Percentiles rank a stretch among this genome's conserved stretches.
These are phyloP conservation scores for Oreochromis spilurus DNA, from an alignment of 2,113 vertebrate genomes.

Conservation along the genomic window DNA sequence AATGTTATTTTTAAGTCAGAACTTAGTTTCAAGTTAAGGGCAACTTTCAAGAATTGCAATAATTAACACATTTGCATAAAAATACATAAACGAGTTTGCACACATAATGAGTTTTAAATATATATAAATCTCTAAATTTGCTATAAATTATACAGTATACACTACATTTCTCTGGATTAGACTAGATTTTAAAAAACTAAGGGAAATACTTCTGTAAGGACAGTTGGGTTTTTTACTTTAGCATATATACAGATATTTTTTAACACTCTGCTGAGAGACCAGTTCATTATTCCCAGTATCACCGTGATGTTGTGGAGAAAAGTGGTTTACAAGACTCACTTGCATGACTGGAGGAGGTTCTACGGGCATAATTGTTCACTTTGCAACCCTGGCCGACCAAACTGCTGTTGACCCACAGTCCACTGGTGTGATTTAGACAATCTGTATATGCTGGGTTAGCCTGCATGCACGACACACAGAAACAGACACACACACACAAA, in stretches of 20 bases:
- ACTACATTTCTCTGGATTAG: neutral
- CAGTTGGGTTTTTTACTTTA: neutral
- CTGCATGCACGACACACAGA: constrained; percentile 70
- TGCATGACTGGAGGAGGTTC: constrained; percentile 71
- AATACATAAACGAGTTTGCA: neutral
- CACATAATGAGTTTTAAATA: neutral
- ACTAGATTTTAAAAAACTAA: neutral
- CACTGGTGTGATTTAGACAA: constrained; percentile 74
- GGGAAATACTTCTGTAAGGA: neutral
- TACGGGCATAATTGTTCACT: constrained; percentile 69
- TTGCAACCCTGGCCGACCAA: constrained; percentile 73
- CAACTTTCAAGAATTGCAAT: neutral
- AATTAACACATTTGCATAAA: neutral
- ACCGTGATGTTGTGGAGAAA: neutral
- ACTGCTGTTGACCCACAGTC: constrained; percentile 72
- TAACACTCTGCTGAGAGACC: neutral
- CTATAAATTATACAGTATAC: neutral
- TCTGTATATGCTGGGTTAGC: constrained; percentile 80
- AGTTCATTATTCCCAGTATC: neutral
- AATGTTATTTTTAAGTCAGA: neutral
- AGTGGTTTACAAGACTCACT: constrained; percentile 74
- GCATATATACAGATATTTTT: neutral
- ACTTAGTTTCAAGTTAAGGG: neutral
- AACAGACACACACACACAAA: constrained; percentile 42
- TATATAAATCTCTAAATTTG: neutral